These are phyloP conservation scores for Syndactyla subalaris DNA, from an alignment of 2,797 vertebrate genomes.

Conservation along the genomic window DNA sequence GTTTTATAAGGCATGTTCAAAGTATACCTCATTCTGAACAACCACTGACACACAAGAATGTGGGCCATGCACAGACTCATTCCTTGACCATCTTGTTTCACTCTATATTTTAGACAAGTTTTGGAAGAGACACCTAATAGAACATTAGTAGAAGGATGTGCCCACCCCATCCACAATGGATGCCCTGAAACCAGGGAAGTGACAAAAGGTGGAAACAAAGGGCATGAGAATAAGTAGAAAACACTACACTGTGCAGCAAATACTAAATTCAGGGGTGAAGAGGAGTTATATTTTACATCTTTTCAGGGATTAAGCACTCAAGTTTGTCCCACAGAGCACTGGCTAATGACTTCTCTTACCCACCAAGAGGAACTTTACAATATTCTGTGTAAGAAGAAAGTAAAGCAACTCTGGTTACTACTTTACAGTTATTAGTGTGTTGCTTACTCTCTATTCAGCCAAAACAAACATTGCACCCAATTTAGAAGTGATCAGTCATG, in stretches of 20 bases:
- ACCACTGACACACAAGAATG: background rate
- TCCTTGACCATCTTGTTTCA: background rate
- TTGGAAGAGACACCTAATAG: background rate
- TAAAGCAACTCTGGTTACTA: background rate
- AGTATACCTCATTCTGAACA: background rate
- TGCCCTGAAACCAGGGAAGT: background rate
- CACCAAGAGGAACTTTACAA: background rate
- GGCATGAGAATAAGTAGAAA: background rate
- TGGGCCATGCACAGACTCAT: accelerated
- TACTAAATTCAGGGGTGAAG: accelerated
- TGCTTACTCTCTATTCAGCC: background rate
- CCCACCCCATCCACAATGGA: background rate
- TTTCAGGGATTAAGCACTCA: background rate
- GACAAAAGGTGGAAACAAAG: background rate
- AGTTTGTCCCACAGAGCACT: background rate
- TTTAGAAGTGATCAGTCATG: background rate
- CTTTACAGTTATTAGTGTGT: background rate
- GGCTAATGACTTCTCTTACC: background rate
- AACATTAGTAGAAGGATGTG: background rate
- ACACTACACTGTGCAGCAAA: background rate
- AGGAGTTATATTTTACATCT: background rate
- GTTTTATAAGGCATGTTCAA: background rate
- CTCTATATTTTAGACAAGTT: background rate
- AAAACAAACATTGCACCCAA: conserved; percentile 13
- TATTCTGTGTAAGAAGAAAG: background rate